Evolutionary conservation across 2,113 vertebrate genomes (phyloP).

Genomic region (Proterorhinus semilunaris): DNA sequence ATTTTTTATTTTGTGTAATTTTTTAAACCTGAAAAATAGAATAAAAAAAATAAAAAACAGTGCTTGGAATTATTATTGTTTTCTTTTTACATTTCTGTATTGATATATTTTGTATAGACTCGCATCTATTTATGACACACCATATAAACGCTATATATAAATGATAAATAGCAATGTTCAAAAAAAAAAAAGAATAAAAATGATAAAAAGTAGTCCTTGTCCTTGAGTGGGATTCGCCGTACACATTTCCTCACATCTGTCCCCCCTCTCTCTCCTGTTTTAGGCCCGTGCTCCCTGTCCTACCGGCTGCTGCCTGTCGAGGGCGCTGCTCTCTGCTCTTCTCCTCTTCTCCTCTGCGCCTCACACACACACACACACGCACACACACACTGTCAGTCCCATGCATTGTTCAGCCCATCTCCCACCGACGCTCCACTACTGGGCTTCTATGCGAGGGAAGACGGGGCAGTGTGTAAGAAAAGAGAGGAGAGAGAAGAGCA

Average conservation of each 20-base stretch:
- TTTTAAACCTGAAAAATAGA: too few relatives aligned
- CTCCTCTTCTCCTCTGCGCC: constrained; percentile 47
- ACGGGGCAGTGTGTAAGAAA: constrained; percentile 18
- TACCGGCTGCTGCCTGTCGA: constrained; percentile 82
- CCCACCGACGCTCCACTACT: constrained; percentile 51
- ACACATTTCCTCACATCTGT: background rate
- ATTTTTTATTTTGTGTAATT: too few relatives aligned
- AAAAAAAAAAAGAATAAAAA: too few relatives aligned
- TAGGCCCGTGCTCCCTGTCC: constrained; percentile 8
- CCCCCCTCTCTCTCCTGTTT: background rate
- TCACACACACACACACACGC: constrained; percentile 66
- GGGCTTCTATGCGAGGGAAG: constrained; percentile 71
- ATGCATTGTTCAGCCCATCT: constrained; percentile 77
- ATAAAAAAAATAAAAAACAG: too few relatives aligned
- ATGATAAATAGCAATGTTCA: too few relatives aligned
- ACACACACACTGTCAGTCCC: constrained; percentile 74
- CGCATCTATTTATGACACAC: too few relatives aligned
- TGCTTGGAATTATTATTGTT: too few relatives aligned
- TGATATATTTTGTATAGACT: too few relatives aligned
- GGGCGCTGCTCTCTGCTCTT: constrained; percentile 91
- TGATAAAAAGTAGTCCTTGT: background rate
- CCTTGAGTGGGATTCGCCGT: background rate
- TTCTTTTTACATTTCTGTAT: too few relatives aligned
- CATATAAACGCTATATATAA: too few relatives aligned
- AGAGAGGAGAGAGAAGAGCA: constrained; percentile 2